Percentiles rank a stretch among this genome's conserved stretches.
These are phyloP conservation scores for Grammomys surdaster DNA, from an alignment of 2,113 vertebrate genomes.

Conservation along the genomic window DNA sequence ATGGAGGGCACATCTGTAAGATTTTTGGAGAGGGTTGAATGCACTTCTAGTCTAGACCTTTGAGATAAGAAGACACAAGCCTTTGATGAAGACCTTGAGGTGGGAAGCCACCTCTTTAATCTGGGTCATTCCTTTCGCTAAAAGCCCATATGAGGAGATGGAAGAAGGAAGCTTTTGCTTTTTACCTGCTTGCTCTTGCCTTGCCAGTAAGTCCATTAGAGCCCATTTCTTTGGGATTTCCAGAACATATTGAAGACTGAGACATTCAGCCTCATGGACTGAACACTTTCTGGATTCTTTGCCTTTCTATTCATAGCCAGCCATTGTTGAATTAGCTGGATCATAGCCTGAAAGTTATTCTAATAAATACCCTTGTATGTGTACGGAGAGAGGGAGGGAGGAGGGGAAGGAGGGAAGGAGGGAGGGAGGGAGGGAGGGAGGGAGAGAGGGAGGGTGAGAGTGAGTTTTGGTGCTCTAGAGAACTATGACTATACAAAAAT, in stretches of 20 bases:
- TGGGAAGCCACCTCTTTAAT: not conserved
- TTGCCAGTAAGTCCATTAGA: not conserved
- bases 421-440: not conserved
- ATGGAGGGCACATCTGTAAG: not conserved
- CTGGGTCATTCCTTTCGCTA: not conserved
- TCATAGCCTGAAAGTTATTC: not conserved
- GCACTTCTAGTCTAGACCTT: not conserved
- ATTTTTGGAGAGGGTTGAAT: not conserved
- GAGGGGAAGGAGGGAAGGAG: not conserved
- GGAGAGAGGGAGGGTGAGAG: not conserved
- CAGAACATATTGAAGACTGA: not conserved
- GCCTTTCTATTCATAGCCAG: not conserved
- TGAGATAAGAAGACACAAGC: not conserved
- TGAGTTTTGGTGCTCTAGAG: not conserved
- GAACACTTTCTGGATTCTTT: not conserved
- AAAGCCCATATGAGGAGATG: not conserved
- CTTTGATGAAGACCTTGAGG: not conserved
- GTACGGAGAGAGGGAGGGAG: not conserved
- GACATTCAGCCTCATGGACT: not conserved
- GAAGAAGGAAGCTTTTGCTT: not conserved
- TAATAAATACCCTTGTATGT: not conserved
- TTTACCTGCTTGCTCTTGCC: not conserved
- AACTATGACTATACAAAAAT: not conserved
- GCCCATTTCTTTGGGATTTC: not conserved
- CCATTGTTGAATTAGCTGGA: not conserved